Conservation (phyloP, 2,113 vertebrate species). For the Pygoscelis antarcticus region DNA sequence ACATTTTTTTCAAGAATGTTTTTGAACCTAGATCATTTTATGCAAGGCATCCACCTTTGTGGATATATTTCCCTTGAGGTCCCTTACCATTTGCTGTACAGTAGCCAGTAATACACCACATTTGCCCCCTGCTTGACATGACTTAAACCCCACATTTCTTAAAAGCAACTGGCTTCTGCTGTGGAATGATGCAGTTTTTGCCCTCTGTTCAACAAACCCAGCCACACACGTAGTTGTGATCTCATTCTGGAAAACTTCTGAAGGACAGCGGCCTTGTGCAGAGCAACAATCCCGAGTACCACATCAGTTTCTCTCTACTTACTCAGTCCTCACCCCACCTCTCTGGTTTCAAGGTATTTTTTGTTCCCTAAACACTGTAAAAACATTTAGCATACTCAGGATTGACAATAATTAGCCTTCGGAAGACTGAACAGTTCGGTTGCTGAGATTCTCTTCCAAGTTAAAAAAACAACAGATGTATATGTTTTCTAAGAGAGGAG, state of each 20-base stretch:
- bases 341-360: conserved; percentile 7
- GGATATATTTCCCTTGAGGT: background rate
- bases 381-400: background rate
- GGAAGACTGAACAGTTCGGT: background rate
- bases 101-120: background rate
- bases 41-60: conserved; percentile 4
- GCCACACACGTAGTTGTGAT: conserved; percentile 60
- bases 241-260: conserved; percentile 67
- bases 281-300: background rate
- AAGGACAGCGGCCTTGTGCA: conserved; percentile 31
- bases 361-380: background rate
- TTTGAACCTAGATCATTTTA: background rate
- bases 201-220: conserved; percentile 36
- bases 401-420: background rate
- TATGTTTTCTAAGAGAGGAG: background rate
- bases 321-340: background rate
- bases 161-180: conserved; percentile 35
- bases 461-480: background rate
- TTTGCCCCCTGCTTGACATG: background rate
- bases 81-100: conserved; percentile 1
- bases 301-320: background rate
- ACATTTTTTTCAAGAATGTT: conserved; percentile 2
- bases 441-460: background rate
- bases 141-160: conserved; percentile 25
- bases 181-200: conserved; percentile 55